A percentile compares a stretch with the other conserved stretches of the same genome.
Conservation (phyloP, 1,140 invertebrate genomes). For the Temnothorax curvispinosus region DNA sequence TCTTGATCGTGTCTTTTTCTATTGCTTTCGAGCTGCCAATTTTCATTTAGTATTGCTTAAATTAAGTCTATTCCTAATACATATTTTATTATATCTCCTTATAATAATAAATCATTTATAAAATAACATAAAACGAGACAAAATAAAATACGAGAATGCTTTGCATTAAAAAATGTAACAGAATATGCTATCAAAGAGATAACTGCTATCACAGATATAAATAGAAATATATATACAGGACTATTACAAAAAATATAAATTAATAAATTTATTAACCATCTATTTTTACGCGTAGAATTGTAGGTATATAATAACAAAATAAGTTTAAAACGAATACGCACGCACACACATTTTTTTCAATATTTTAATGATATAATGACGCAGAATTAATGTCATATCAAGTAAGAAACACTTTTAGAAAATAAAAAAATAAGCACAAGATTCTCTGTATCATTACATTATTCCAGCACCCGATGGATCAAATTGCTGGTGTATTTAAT, state of each 20-base stretch:
- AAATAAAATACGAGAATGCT: background rate
- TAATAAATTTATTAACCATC: background rate
- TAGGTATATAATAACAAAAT: background rate
- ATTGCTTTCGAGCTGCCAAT: slow-evolving; percentile 50
- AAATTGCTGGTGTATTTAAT: slow-evolving; percentile 64
- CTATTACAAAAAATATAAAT: background rate
- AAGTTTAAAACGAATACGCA: background rate
- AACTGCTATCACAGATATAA: too few species aligned
- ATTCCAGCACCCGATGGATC: slow-evolving; percentile 46
- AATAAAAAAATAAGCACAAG: slow-evolving; percentile 4
- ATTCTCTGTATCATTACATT: background rate
- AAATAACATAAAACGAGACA: background rate
- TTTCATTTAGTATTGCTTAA: slow-evolving; percentile 19
- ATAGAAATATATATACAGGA: background rate
- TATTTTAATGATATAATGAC: background rate
- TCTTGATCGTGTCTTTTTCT: slow-evolving; percentile 65
- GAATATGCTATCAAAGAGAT: background rate
- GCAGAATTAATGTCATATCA: background rate
- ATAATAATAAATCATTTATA: background rate
- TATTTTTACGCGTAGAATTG: background rate
- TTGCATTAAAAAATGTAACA: background rate
- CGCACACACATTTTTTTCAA: background rate
- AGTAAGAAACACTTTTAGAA: background rate
- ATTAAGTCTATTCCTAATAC: slow-evolving; percentile 24
- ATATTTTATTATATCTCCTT: background rate